Evolutionary conservation across 53 echinoderm and acorn worm genomes (phyloP), one percentile per base, ranked within the genome.

Genomic region (Echinometra lucunter): DNA sequence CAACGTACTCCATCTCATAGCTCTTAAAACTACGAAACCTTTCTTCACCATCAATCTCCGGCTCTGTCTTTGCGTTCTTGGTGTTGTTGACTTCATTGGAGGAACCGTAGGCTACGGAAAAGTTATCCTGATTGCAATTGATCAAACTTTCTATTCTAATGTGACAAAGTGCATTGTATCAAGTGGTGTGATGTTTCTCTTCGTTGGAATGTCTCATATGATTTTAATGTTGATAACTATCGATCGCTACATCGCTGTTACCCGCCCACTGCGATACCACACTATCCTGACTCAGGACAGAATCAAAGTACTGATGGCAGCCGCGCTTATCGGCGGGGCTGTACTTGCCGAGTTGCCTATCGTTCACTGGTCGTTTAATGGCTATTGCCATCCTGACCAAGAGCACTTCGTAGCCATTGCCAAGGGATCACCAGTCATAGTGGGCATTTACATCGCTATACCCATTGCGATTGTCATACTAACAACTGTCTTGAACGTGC

Each of bases 221-320:
- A 49, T 85, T 10, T 49, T 85, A 45, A 85, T 85, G 85, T 21
- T 85, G 47, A 85, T 85, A 7, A 85, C 85, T 15, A 47, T 47
- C 4, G 85, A 85, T 49, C 45, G 85, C 28, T 85, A 85, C 85
- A 49, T 85, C 9, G 85, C 85, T 3, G 85, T 85, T 13, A 85
- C 85, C 85, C 45, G 85, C 10, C 85, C 85, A 85, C 28, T 85
- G 85, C 45, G 85, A 37, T 85, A 85, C 16, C 85, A 85, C 49
- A 7, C 53, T 18, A 45, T 85, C 13, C 49, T 85, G 47, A 85
- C 45, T n/a, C 11, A 2, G 3, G 13, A 28, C 6, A 85, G 49
- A 21, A 85, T 85, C 12, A 85, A 85, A 12, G 10, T 47, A 13
- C 28, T 85, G 49, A 27, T 85, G 25, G 11, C 40, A 4, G 12